Evolutionary conservation across 2,888 invertebrate species (phyloP).

Genomic region (Mimachlamys varia): DNA sequence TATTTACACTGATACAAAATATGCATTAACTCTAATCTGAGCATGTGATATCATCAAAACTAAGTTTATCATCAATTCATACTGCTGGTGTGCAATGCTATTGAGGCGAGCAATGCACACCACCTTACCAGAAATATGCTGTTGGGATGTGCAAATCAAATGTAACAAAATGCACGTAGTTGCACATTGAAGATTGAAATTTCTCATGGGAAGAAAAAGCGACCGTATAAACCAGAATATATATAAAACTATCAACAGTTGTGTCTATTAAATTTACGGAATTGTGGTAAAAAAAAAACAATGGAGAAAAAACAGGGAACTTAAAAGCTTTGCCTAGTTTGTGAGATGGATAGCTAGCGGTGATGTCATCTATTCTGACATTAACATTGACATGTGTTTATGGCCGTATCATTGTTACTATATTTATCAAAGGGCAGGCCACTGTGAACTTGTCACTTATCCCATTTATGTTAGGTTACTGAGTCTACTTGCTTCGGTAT

Average conservation of each 20-base stretch:
- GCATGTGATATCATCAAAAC: neutral
- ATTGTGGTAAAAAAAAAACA: neutral
- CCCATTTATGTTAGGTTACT: neutral
- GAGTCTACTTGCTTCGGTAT: neutral
- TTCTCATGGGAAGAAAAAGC: neutral
- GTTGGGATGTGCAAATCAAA: neutral
- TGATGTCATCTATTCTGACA: neutral
- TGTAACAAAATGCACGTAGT: neutral
- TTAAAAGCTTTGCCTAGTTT: neutral
- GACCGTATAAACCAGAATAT: neutral
- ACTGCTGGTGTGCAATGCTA: neutral
- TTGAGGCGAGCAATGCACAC: neutral
- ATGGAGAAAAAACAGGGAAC: neutral
- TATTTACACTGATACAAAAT: neutral
- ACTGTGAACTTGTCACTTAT: neutral
- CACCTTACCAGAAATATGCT: neutral
- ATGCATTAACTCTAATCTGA: neutral
- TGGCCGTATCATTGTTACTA: neutral
- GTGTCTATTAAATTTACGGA: neutral
- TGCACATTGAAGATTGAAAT: neutral
- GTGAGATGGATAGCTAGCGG: neutral
- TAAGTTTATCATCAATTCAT: constrained; percentile 3
- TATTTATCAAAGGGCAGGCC: neutral
- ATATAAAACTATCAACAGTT: neutral
- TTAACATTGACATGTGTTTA: neutral